Evolutionary conservation across 2,888 invertebrate genomes (phyloP).

Genomic region (Athalia cordata): DNA sequence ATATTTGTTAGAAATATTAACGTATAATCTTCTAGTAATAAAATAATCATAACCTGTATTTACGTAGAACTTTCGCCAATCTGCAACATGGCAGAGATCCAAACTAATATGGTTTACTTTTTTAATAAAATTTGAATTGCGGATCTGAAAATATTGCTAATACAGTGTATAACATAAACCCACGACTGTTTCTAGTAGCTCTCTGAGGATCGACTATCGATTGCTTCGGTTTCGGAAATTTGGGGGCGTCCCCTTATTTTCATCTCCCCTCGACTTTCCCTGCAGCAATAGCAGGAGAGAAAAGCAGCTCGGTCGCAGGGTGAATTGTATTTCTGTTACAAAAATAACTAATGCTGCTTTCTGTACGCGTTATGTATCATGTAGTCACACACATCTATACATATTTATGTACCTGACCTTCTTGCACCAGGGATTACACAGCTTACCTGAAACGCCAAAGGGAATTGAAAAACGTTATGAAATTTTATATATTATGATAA

Average conservation of each 20-base stretch:
- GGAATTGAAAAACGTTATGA: too few species aligned
- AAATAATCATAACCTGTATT: too few species aligned
- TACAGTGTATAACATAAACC: neutral
- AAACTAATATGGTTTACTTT: too few species aligned
- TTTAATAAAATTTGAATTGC: too few species aligned
- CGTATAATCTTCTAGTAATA: too few species aligned
- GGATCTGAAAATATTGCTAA: neutral
- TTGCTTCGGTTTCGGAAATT: constrained; percentile 52
- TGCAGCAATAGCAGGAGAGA: neutral
- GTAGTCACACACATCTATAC: neutral
- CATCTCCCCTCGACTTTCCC: constrained; percentile 36
- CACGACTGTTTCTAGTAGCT: neutral
- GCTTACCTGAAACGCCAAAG: neutral
- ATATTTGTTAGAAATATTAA: too few species aligned
- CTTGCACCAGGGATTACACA: neutral
- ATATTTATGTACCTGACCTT: neutral
- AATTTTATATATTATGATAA: too few species aligned
- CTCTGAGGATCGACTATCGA: constrained; percentile 52
- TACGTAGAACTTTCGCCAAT: too few species aligned
- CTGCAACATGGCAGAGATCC: too few species aligned
- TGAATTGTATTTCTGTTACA: constrained; percentile 41
- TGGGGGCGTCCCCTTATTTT: constrained; percentile 47
- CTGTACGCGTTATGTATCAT: constrained; percentile 7
- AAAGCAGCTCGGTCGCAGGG: neutral
- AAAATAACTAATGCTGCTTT: constrained; percentile 33